Evolutionary conservation across 2,113 vertebrate genomes (phyloP).

Genomic region (Tenrec ecaudatus): DNA sequence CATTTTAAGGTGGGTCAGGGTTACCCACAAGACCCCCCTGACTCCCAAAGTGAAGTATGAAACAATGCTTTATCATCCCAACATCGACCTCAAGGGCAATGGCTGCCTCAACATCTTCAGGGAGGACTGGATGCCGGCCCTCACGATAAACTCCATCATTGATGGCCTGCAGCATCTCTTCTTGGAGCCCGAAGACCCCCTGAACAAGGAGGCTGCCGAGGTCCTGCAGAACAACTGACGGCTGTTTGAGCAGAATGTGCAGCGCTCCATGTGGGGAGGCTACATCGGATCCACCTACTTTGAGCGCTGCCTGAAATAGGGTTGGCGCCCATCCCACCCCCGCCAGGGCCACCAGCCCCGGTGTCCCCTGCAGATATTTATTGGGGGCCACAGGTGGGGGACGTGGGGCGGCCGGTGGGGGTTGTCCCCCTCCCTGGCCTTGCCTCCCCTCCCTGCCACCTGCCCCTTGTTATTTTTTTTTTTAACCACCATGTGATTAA

Average conservation of each 20-base stretch:
- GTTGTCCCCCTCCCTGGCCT: slow-evolving; percentile 63
- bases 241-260: slow-evolving; percentile 95
- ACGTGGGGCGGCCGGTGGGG: slow-evolving; percentile 56
- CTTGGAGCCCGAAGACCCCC: slow-evolving; percentile 96
- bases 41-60: slow-evolving; percentile 97
- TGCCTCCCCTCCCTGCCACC: slow-evolving; percentile 64
- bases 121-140: slow-evolving; percentile 98
- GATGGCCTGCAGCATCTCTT: slow-evolving; percentile 97
- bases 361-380: slow-evolving; percentile 81
- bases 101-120: slow-evolving; percentile 85
- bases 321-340: slow-evolving; percentile 67
- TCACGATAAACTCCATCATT: slow-evolving; percentile 99
- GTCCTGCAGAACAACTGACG: slow-evolving; percentile 95
- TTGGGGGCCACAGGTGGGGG: slow-evolving; percentile 74
- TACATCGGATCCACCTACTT: slow-evolving; percentile 91
- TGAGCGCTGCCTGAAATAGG: slow-evolving; percentile 77
- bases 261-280: slow-evolving; percentile 93
- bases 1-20: slow-evolving; percentile 99
- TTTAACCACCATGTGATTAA: slow-evolving; percentile 77
- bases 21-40: slow-evolving; percentile 96
- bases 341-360: slow-evolving; percentile 74
- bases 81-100: slow-evolving; percentile 72
- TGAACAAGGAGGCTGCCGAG: slow-evolving; percentile 96
- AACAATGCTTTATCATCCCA: slow-evolving; percentile 98
- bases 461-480: slow-evolving; percentile 70